phyloP scores from a whole-genome alignment of 1,140 invertebrate species.

The Aricia agestis region DNA sequence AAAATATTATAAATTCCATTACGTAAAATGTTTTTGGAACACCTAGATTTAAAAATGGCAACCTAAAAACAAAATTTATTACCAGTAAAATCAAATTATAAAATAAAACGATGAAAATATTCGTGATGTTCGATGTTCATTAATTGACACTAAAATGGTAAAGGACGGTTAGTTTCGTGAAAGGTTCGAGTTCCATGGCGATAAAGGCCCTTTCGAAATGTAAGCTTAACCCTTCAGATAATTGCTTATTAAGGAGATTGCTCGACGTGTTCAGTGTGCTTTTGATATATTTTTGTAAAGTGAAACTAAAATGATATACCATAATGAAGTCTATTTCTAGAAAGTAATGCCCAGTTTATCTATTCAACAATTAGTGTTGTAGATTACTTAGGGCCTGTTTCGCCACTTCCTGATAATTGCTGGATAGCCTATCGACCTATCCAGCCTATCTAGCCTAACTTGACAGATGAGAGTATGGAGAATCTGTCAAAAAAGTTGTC shows the following conservation, averaged over 20 bases:
- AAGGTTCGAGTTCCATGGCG: conserved; percentile 10
- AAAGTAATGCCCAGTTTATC: no score
- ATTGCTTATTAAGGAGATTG: conserved; percentile 19
- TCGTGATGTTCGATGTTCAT: conserved; percentile 10
- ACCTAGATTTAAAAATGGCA: not conserved
- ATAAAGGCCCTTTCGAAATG: conserved; percentile 17
- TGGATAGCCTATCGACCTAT: no score
- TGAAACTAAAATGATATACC: no score
- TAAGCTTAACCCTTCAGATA: conserved; percentile 15
- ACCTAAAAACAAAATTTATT: not conserved
- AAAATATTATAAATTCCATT: not conserved
- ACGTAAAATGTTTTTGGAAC: not conserved
- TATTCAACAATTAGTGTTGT: no score
- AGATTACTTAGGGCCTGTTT: no score
- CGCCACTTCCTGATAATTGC: no score
- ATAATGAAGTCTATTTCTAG: no score
- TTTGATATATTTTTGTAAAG: not conserved
- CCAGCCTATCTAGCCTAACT: no score
- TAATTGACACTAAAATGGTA: not conserved
- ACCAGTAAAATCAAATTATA: not conserved
- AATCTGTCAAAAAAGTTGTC: no score
- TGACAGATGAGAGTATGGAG: no score
- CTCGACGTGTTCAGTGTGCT: not conserved
- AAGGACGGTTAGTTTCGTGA: conserved; percentile 11
- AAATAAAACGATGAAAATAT: conserved; percentile 4